A percentile compares a stretch with the other conserved stretches of the same genome.
phyloP scores from a whole-genome alignment of 2,888 invertebrate genomes.

The Mayetiola destructor region DNA sequence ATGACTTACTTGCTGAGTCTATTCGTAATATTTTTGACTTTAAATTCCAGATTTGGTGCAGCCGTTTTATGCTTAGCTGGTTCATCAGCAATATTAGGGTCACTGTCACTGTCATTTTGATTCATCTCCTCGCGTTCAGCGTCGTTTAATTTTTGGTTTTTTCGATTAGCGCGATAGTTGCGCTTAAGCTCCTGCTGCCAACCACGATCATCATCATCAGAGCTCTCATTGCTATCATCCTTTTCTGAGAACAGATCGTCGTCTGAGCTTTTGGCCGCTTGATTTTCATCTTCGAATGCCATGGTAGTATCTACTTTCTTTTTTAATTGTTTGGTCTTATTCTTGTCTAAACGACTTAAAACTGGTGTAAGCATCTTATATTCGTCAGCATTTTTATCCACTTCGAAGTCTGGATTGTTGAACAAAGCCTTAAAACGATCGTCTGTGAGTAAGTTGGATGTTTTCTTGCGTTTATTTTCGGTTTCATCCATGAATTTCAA shows the following conservation, averaged over 20 bases:
- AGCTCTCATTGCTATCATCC: constrained; percentile 38
- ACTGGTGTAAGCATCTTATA: constrained; percentile 80
- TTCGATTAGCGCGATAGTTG: constrained; percentile 39
- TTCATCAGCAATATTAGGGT: constrained; percentile 22
- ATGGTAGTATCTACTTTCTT: constrained; percentile 40
- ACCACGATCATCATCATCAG: constrained; percentile 60
- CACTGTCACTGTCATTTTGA: constrained; percentile 20
- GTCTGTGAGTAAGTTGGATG: constrained; percentile 60
- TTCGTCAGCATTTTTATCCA: constrained; percentile 75
- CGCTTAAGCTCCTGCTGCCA: constrained; percentile 71
- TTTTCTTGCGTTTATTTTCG: constrained; percentile 39
- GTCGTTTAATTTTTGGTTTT: constrained; percentile 28
- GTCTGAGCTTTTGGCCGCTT: constrained; percentile 27
- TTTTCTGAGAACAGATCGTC: constrained; percentile 31
- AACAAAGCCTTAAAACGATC: constrained; percentile 83
- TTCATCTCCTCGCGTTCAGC: constrained; percentile 27
- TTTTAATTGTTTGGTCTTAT: constrained; percentile 43
- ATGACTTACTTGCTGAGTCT: constrained; percentile 39
- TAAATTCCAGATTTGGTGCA: constrained; percentile 45
- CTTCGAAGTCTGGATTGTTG: constrained; percentile 81
- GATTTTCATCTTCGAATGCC: constrained; percentile 31
- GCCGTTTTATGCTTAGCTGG: constrained; percentile 45
- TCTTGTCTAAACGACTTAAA: constrained; percentile 63
- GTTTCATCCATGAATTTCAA: constrained; percentile 50
- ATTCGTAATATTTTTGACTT: constrained; percentile 38